A percentile compares a stretch with the other conserved stretches of the same genome.
These are phyloP conservation scores for Drosophila paucipuncta DNA, from an alignment of 2,888 invertebrate species.

Conservation along the genomic window DNA sequence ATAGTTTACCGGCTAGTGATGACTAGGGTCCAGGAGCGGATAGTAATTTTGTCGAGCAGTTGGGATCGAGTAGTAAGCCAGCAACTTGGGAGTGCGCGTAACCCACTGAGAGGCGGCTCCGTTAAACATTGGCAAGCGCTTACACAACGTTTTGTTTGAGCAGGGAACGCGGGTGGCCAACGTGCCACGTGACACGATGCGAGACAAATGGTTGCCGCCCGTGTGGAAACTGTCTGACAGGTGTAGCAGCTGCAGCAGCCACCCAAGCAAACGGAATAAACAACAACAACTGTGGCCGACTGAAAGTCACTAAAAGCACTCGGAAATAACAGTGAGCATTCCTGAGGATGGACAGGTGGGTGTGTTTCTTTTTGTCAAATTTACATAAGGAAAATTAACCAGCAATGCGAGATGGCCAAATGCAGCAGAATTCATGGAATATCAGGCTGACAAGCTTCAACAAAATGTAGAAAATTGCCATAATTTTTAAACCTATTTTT, in stretches of 20 bases:
- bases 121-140: slow-evolving; percentile 73
- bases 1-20: slow-evolving; percentile 62
- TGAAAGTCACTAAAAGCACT: slow-evolving; percentile 64
- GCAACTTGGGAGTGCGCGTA: slow-evolving; percentile 3
- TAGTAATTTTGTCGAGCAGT: neutral
- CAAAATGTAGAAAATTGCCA: neutral
- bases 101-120: slow-evolving; percentile 25
- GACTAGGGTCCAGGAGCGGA: neutral
- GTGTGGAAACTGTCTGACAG: slow-evolving; percentile 67
- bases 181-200: slow-evolving; percentile 24
- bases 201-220: slow-evolving; percentile 69
- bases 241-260: slow-evolving; percentile 39
- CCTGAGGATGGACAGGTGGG: neutral
- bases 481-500: neutral
- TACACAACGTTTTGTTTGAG: slow-evolving; percentile 72
- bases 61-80: neutral
- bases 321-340: slow-evolving; percentile 53
- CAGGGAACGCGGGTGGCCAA: slow-evolving; percentile 18
- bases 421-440: slow-evolving; percentile 11
- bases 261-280: slow-evolving; percentile 22
- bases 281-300: slow-evolving; percentile 26
- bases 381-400: slow-evolving; percentile 77
- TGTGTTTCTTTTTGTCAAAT: slow-evolving; percentile 32
- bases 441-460: neutral
- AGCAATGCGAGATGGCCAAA: slow-evolving; percentile 57